Evolutionary conservation across 2,888 invertebrate genomes (phyloP), one percentile per base, ranked within the genome.

Genomic region (Drosophila algonquin): DNA sequence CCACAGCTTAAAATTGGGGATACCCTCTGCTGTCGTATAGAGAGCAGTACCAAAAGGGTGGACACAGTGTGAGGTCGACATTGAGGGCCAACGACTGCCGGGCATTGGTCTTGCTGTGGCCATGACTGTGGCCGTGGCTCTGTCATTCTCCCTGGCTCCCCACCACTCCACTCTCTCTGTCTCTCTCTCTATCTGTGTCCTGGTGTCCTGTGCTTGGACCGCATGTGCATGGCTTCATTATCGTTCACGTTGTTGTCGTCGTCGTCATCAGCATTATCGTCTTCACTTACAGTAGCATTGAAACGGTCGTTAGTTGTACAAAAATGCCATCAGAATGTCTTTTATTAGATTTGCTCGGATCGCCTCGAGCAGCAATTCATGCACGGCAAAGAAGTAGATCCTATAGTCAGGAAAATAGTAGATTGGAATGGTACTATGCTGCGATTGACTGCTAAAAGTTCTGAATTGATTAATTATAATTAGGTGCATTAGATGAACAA

Each of bases 151-250:
- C 47, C 14, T 32, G 32, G 18, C 16, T 21, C 47, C 16, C 35
- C 47, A 21, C 6, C 44, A 48, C 32, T 18, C 30, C 35, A n/a
- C 40, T 44, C 16, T 2, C 7, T 14, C 47, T 32, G n/a, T n/a
- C 14, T 14, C 47, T 8, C 16, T 50, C 21, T 9, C 16, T 44
- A 8, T 32, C 48, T 47, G 32, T 18, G 7, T 16, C 10, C 18
- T 45, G 54, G 32, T 18, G 7, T 16, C 10, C 18, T 45, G 54
- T 24, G 24, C 9, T 64, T 30, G 57, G 44, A 55, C 53, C 75
- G 79, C 79, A 79, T 83, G 81, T 83, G 67, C 77, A 81, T 70
- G 75, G 78, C 87, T 82, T 88, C 84, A 88, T 82, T 88, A 88
- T 88, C 84, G 76, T 56, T 63, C 56, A 60, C 47, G 35, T 32